A percentile compares a stretch with the other conserved stretches of the same genome.
Conservation (phyloP, 2,113 vertebrate genomes). For the Trematocara stigmaticum region DNA sequence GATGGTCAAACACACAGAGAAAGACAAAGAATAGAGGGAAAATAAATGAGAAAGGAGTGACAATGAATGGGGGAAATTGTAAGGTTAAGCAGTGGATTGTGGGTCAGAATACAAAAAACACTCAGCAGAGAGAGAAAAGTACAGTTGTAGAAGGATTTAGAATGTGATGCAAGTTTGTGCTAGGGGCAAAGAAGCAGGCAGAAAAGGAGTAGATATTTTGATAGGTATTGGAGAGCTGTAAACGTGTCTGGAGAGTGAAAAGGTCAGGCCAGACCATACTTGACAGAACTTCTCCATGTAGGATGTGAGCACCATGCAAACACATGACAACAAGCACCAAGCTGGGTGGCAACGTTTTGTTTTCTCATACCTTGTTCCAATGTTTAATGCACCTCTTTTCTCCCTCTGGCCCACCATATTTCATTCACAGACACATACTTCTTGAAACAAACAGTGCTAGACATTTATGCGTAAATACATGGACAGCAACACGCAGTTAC, state of each 20-base stretch:
- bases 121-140: background rate
- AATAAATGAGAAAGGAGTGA: conserved; percentile 11
- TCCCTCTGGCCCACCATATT: background rate
- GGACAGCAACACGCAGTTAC: background rate
- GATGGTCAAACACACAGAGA: background rate
- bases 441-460: background rate
- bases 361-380: background rate
- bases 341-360: conserved; percentile 13
- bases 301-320: conserved; percentile 66
- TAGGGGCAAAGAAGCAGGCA: background rate
- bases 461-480: conserved; percentile 2
- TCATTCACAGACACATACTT: background rate
- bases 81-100: conserved; percentile 10
- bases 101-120: conserved; percentile 9
- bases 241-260: conserved; percentile 55
- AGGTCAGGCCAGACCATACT: conserved; percentile 55
- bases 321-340: conserved; percentile 8
- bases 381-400: background rate
- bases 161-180: conserved; percentile 10
- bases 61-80: background rate
- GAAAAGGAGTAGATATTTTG: conserved; percentile 30
- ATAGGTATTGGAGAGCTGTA: conserved; percentile 51
- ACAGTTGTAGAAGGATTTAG: background rate
- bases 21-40: background rate
- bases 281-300: conserved; percentile 47